Base-by-base conservation (phyloP, 2,113 vertebrate genomes). In the Podarcis muralis region DNA sequence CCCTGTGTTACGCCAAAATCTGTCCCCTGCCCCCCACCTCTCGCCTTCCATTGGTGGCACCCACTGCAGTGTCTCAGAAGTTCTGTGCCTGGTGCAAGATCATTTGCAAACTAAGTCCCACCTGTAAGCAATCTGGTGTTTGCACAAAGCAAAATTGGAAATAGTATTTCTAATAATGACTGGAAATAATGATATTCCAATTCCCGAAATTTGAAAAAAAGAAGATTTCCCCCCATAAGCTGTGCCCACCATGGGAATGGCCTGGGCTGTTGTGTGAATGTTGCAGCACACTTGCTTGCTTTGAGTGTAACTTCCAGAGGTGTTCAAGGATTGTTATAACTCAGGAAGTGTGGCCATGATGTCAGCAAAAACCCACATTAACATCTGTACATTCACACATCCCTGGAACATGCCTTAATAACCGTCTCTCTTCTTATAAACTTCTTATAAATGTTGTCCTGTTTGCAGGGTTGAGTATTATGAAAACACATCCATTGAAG, bases 401-500 rank as follows among this genome's bases (percentile, higher is more conserved):
- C 3, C 16, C 37, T 69, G 65, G 25, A 48, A 8, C 25, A 20
- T 69, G 65, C 25, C 18, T 43, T 57, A 11, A 40, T 23, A 7
- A 65, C 20, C 27, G 8, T 59, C 20, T 81, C 53, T 81, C 32
- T 13, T 65, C 13, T 62, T 16, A 68, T 9, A 37, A 27, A 3
- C 7, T 30, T 4, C 22, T 1, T 83, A 48, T 18, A 83, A 16
- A 69, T 3, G 40, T 30, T 65, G 25, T 30, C 81, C 37, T 69
- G 81, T 27, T 23, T 71, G 22, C 25, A 48, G 40, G 57, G 8
- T 59, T 71, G 15, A 25, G 30, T 37, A 84, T 57, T 59, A n/a
- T 71, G 22, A n/a, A 66, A 77, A 86, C 66, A 68, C 4, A 35
- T 25, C 48, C 43, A 88, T 76, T 68, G 92, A 92, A 90, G 83